Evolutionary conservation across 2,797 vertebrate species (phyloP), one percentile per base, ranked within the genome.

Genomic region (Potorous gilbertii): DNA sequence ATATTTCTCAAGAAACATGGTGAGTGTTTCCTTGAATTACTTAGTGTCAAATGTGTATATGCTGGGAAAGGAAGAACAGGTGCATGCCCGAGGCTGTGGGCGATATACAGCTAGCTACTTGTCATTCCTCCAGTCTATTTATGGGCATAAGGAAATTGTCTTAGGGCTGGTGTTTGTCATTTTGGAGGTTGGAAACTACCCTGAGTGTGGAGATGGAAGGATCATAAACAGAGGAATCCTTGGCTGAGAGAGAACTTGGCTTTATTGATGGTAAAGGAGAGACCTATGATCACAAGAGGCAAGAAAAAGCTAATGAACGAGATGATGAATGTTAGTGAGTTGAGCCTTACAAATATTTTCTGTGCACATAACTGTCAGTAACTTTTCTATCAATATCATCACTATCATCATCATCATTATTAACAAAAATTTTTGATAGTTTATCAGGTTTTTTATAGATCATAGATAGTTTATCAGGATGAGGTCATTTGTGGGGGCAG

Each of bases 21-120:
- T 62, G 59, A 62, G 59, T 87, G 74, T 87, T 87, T 87, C 40
- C 74, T 87, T 87, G 74, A 87, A 87, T 50, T 87, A 87, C 74
- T 87, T 87, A 50, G 74, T 87, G 74, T 87, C 74, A 87, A 46
- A 50, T 87, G 24, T 50, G 40, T 24, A 87, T 87, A 87, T 87
- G 74, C 40, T 50, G 50, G 40, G 74, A 50, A 87, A 87, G 74
- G 74, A 87, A 87, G 40, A 87, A 87, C 74, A 50, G 40, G 40
- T 87, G 74, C 50, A 87, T 50, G 74, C 74, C 74, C 28, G 74
- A 87, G 40, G 74, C 74, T 87, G 40, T 27, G 40, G 74, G 74
- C 74, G 10, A 87, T 87, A 87, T 50, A 50, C 24, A 87, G 40
- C 40, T 87, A 87, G 21, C 21, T 46, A 27, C 74, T 87, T 87